Conservation (phyloP, 2,797 vertebrate species). For the Gymnothorax reevesii region DNA sequence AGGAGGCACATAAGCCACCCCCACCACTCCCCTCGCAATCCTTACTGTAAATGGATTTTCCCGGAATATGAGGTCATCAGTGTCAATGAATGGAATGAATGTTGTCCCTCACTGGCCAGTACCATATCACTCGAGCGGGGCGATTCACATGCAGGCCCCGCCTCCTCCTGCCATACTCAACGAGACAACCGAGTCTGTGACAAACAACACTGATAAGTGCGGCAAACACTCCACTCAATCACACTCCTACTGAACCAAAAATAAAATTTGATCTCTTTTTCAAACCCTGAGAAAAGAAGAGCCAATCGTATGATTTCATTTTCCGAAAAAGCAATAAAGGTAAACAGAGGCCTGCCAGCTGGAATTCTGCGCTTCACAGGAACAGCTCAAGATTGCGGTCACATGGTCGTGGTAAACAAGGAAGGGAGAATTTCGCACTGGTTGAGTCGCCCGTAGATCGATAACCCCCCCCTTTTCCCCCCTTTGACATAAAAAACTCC, state of each 20-base stretch:
- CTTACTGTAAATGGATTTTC: not conserved
- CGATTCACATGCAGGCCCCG: not conserved
- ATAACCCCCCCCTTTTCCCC: not conserved
- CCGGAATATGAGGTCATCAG: not conserved
- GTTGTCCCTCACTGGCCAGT: not conserved
- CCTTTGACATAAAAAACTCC: not conserved
- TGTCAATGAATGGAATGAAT: not conserved
- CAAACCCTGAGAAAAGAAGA: not conserved
- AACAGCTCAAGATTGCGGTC: not conserved
- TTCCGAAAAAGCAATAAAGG: not conserved
- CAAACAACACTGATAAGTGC: too few species aligned
- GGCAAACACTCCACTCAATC: not conserved
- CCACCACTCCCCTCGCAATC: not conserved
- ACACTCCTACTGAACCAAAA: not conserved
- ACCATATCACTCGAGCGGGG: not conserved
- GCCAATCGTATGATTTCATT: not conserved
- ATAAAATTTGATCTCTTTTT: not conserved
- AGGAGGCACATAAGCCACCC: not conserved
- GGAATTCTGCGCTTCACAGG: not conserved
- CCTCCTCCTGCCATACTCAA: not conserved
- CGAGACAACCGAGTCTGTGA: not conserved
- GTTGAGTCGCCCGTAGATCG: not conserved
- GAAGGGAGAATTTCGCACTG: not conserved
- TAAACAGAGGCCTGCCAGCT: not conserved
- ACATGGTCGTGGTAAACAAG: not conserved